Evolutionary conservation across 2,113 vertebrate genomes (phyloP), one percentile per base, ranked within the genome.

Genomic region (Vidua macroura): DNA sequence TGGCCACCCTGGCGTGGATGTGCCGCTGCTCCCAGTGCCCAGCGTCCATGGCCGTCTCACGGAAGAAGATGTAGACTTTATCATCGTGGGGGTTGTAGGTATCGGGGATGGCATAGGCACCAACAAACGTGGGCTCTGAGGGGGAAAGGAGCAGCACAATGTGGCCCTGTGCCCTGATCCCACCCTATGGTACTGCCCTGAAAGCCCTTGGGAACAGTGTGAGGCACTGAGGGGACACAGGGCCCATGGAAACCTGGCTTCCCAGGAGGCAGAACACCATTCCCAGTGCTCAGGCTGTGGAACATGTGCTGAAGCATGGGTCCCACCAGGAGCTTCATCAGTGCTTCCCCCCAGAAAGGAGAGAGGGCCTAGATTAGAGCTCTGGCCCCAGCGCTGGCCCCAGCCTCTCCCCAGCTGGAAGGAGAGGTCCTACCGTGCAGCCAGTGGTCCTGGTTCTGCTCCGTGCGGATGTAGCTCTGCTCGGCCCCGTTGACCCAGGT

Each of bases 21-120:
- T 97, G 97, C 83, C 93, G 92, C 85, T 43, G 82, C 92, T 99
- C 98, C 98, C 98, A 98, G 94, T 98, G 98, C 17, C 97, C 98
- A 2, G 98, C 97, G 93, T 99, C 98, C 95, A 98, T 90, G 9
- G 98, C 98, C 0, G 91, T 97, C 97, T 99, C 98, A 5, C 97
- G 98, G 95, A 99, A 98, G 97, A 99, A 99, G 95, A 99, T 94
- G 96, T 99, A 99, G 43, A 99, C 96, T 90, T 99, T 99, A 92
- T 99, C 98, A 15, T 99, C 98, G 0, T 98, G 98, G 0, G 97
- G 94, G 58, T 98, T 98, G 97, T 98, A 98, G 18, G 98, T 99
- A 69, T 99, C 98, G 0, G 98, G 98, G 95, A 99, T 98, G 92
- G 97, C 96, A 12, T 98, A 98, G 83, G 98, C 98, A 1, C 97